phyloP scores from a whole-genome alignment of 1,140 invertebrate genomes.

The Mamestra configurata region DNA sequence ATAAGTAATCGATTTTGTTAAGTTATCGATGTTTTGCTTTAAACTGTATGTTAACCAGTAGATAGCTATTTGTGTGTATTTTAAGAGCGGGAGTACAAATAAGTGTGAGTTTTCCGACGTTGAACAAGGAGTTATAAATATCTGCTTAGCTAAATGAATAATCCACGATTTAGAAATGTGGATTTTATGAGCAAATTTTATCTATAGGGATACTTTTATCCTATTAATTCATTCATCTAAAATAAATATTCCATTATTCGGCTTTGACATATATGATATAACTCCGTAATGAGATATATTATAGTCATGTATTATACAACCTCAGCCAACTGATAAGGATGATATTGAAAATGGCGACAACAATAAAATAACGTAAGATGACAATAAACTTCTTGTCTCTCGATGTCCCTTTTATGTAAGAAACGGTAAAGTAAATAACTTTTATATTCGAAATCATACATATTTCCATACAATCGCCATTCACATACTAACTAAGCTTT shows the following conservation, averaged over 20 bases:
- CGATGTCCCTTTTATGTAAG: slow-evolving; percentile 23
- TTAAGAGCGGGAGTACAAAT: slow-evolving; percentile 44
- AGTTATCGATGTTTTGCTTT: slow-evolving; percentile 47
- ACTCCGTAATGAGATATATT: not conserved
- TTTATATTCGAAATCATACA: slow-evolving; percentile 36
- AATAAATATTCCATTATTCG: slow-evolving; percentile 9
- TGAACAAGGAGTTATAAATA: not conserved
- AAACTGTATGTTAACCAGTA: slow-evolving; percentile 43
- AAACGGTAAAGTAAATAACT: slow-evolving; percentile 17
- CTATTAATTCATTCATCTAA: slow-evolving; percentile 8
- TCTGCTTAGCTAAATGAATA: slow-evolving; percentile 39
- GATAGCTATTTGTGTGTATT: slow-evolving; percentile 43
- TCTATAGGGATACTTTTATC: slow-evolving; percentile 3
- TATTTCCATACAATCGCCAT: slow-evolving; percentile 17
- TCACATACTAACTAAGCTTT: not conserved
- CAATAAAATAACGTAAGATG: slow-evolving; percentile 21
- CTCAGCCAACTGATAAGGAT: not conserved
- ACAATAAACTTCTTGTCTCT: slow-evolving; percentile 47
- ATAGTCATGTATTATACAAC: not conserved
- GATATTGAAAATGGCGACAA: slow-evolving; percentile 6
- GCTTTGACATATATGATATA: slow-evolving; percentile 12
- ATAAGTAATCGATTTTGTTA: slow-evolving; percentile 31
- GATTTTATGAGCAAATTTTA: slow-evolving; percentile 23
- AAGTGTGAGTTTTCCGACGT: slow-evolving; percentile 25
- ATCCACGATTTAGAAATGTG: slow-evolving; percentile 22